Evolutionary conservation across 2,888 invertebrate genomes (phyloP).

Genomic region (Drosophila anomalata): DNA sequence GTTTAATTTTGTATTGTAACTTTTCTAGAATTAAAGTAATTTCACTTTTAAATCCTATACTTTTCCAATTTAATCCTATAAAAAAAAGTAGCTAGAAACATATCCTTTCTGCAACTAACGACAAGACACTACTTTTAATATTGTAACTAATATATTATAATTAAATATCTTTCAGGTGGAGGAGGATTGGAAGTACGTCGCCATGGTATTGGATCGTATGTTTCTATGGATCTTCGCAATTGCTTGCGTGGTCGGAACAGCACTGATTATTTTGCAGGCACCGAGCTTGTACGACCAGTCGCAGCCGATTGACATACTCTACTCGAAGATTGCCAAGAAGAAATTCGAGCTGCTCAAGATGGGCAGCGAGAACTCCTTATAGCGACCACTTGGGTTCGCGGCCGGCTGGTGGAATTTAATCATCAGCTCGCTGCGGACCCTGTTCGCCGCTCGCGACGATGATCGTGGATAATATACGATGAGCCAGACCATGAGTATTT

Average conservation of each 20-base stretch:
- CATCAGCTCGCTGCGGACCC: slow-evolving; percentile 88
- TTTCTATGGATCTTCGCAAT: slow-evolving; percentile 98
- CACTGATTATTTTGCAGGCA: slow-evolving; percentile 94
- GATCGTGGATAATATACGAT: slow-evolving; percentile 84
- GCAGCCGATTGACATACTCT: slow-evolving; percentile 94
- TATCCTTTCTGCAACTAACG: no score
- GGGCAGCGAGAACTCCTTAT: slow-evolving; percentile 87
- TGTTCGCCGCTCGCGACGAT: slow-evolving; percentile 87
- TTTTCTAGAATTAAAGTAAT: no score
- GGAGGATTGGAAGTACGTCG: slow-evolving; percentile 99
- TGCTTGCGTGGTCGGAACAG: slow-evolving; percentile 95
- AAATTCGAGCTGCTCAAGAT: slow-evolving; percentile 94
- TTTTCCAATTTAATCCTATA: no score
- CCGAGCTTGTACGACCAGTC: slow-evolving; percentile 96
- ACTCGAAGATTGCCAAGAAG: slow-evolving; percentile 96
- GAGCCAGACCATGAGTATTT: slow-evolving; percentile 65
- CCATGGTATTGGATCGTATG: slow-evolving; percentile 96
- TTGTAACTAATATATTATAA: background rate
- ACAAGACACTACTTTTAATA: background rate
- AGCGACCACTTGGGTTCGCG: slow-evolving; percentile 84
- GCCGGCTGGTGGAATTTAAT: slow-evolving; percentile 88
- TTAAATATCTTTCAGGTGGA: slow-evolving; percentile 88
- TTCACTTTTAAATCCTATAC: no score
- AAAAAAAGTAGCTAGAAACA: no score
- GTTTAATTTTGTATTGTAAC: background rate